These are phyloP conservation scores for Ophioninae sp. DNA, from an alignment of 2,888 invertebrate genomes.

Conservation along the genomic window DNA sequence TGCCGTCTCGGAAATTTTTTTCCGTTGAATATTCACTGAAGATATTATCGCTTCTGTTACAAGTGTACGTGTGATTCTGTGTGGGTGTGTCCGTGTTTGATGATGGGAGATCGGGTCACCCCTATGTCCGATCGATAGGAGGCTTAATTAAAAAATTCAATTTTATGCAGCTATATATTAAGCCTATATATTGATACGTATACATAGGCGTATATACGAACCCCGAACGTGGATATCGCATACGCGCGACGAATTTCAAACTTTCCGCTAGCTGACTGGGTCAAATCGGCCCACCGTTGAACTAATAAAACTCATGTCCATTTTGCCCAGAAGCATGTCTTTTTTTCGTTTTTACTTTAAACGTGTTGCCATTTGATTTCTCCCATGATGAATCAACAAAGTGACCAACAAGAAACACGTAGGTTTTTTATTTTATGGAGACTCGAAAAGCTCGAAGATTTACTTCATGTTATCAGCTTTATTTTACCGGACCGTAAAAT, in stretches of 20 bases:
- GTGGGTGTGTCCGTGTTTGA: neutral
- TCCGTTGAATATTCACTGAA: constrained; percentile 11
- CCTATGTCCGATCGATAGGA: constrained; percentile 25
- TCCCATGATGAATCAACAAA: no score
- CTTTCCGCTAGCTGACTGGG: neutral
- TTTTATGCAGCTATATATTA: constrained; percentile 12
- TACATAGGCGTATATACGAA: neutral
- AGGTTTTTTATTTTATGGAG: no score
- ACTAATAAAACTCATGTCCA: neutral
- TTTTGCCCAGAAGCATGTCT: neutral
- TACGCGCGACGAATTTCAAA: constrained; percentile 42
- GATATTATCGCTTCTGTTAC: neutral
- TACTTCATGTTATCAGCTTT: neutral
- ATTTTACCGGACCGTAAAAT: no score
- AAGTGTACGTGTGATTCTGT: neutral
- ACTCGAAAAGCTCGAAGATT: neutral
- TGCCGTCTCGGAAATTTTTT: neutral
- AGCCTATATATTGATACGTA: neutral
- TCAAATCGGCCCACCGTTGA: neutral
- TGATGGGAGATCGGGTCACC: constrained; percentile 8
- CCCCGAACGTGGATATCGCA: neutral
- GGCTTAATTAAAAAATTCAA: constrained; percentile 48
- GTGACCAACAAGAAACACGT: no score
- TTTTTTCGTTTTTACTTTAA: neutral
- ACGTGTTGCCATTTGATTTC: no score